These are phyloP conservation scores for Geococcyx californianus DNA, from an alignment of 2,113 vertebrate genomes.

Conservation along the genomic window DNA sequence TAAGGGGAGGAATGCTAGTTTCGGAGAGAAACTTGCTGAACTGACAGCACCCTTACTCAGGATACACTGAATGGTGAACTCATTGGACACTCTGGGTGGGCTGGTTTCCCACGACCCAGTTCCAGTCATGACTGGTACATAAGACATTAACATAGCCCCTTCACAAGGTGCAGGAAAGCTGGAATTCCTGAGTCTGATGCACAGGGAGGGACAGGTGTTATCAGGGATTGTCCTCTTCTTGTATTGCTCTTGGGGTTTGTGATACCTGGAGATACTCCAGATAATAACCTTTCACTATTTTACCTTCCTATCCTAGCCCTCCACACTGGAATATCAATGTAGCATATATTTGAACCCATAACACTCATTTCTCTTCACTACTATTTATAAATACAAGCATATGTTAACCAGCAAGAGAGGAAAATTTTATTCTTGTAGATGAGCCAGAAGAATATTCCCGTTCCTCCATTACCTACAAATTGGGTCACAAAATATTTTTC, in stretches of 20 bases:
- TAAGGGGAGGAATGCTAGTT: not conserved
- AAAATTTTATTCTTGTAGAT: not conserved
- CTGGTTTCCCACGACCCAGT: not conserved
- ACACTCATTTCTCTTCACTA: not conserved
- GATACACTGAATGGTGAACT: not conserved
- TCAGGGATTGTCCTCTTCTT: not conserved
- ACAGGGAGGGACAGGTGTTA: not conserved
- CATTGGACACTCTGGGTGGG: not conserved
- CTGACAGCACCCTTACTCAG: not conserved
- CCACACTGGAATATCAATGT: not conserved
- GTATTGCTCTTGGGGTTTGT: not conserved
- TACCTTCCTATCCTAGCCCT: not conserved
- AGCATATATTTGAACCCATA: not conserved
- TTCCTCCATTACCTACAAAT: not conserved
- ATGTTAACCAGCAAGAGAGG: not conserved
- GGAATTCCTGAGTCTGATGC: not conserved
- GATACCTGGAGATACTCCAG: not conserved
- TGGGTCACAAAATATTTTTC: not conserved
- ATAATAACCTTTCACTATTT: not conserved
- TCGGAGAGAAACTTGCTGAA: not conserved
- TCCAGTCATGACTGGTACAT: not conserved
- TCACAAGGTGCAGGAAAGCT: not conserved
- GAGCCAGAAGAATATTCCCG: not conserved
- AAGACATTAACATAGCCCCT: not conserved
- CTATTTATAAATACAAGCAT: not conserved